phyloP scores from a whole-genome alignment of 1,140 invertebrate genomes.

The Eciton burchellii region DNA sequence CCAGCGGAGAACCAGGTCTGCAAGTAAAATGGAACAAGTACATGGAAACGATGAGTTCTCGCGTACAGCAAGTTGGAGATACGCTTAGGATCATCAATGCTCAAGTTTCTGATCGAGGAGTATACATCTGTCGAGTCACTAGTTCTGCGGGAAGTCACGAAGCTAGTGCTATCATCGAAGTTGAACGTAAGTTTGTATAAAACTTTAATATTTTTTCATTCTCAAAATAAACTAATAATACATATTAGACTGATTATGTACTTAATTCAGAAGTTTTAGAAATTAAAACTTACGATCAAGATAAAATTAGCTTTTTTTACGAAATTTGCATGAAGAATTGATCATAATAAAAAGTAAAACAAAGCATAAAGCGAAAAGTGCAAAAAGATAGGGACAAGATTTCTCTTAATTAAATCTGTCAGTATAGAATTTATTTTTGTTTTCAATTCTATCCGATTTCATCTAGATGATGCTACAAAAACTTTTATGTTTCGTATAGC shows the following conservation, averaged over 20 bases:
- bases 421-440: slow-evolving; percentile 4
- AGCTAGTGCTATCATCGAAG: slow-evolving; percentile 91
- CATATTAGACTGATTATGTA: background rate
- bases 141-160: slow-evolving; percentile 87
- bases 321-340: background rate
- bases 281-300: background rate
- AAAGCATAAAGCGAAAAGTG: background rate
- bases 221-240: background rate
- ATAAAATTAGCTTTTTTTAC: background rate
- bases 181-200: slow-evolving; percentile 91
- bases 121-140: slow-evolving; percentile 91
- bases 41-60: slow-evolving; percentile 87
- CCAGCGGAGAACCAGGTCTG: slow-evolving; percentile 88
- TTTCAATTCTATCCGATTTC: background rate
- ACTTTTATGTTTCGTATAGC: slow-evolving; percentile 86
- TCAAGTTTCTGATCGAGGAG: slow-evolving; percentile 91
- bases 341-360: background rate
- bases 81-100: slow-evolving; percentile 90
- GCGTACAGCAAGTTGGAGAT: slow-evolving; percentile 89
- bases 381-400: background rate
- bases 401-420: background rate
- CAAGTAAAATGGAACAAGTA: slow-evolving; percentile 93
- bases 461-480: background rate
- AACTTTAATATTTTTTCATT: background rate
- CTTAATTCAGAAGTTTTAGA: background rate